These are phyloP conservation scores for Salvelinus namaycush DNA, from an alignment of 2,113 vertebrate genomes.

Conservation along the genomic window DNA sequence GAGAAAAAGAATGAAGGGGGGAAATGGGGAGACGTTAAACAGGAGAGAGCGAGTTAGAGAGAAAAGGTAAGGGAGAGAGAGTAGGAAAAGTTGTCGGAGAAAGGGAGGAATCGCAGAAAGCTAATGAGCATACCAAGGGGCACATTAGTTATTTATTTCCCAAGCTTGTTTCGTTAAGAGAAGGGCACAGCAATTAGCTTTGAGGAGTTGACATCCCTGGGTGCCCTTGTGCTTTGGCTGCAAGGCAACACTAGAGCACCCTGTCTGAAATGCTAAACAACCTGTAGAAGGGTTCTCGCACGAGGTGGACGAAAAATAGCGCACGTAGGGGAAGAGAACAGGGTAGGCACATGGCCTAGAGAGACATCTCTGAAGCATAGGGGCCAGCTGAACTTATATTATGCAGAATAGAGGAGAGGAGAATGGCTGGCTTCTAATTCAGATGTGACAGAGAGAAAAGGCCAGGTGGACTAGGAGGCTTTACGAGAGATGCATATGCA, in stretches of 20 bases:
- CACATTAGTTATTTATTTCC: constrained; percentile 73
- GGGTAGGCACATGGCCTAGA: constrained; percentile 26
- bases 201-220: constrained; percentile 66
- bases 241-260: constrained; percentile 52
- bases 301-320: neutral
- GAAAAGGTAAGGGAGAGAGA: constrained; percentile 30
- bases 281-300: constrained; percentile 39
- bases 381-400: constrained; percentile 42
- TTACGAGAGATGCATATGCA: constrained; percentile 27
- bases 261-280: constrained; percentile 63
- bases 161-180: constrained; percentile 69
- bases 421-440: constrained; percentile 21
- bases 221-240: constrained; percentile 49
- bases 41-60: constrained; percentile 38
- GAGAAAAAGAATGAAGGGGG: constrained; percentile 18
- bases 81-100: constrained; percentile 5
- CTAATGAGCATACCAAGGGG: constrained; percentile 71
- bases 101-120: constrained; percentile 48
- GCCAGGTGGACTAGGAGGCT: constrained; percentile 25
- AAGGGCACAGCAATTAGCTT: constrained; percentile 75
- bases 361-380: constrained; percentile 25
- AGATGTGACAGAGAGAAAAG: constrained; percentile 13
- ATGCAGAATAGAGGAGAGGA: constrained; percentile 22
- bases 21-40: constrained; percentile 12
- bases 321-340: neutral